These are phyloP conservation scores for Diabrotica virgifera DNA, from an alignment of 1,140 invertebrate species.

Conservation along the genomic window DNA sequence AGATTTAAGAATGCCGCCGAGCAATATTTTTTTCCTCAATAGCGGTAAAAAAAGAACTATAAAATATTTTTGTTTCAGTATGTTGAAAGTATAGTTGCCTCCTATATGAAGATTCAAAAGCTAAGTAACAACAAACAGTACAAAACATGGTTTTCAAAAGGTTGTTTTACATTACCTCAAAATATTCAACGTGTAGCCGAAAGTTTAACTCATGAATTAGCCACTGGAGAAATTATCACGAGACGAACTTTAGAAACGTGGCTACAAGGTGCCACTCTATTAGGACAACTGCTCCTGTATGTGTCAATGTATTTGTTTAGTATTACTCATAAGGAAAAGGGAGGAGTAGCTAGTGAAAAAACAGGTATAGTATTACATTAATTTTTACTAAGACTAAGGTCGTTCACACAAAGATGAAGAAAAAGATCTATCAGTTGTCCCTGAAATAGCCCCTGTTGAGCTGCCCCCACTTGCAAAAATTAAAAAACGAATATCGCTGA, in stretches of 20 bases:
- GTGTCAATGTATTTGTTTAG: constrained; percentile 47
- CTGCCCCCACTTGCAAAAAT: too few relatives aligned
- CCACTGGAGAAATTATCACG: constrained; percentile 37
- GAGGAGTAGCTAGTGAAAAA: constrained; percentile 28
- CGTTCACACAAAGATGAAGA: too few relatives aligned
- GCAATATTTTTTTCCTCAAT: too few relatives aligned
- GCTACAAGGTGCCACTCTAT: constrained; percentile 43
- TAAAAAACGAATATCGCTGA: too few relatives aligned
- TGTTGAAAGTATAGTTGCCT: constrained; percentile 57
- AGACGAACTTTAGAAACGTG: constrained; percentile 41
- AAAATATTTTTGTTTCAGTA: constrained; percentile 48
- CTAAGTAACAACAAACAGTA: constrained; percentile 46
- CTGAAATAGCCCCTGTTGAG: too few relatives aligned
- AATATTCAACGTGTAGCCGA: constrained; percentile 47
- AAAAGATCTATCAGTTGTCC: too few relatives aligned
- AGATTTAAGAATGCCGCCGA: too few relatives aligned
- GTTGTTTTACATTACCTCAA: constrained; percentile 43
- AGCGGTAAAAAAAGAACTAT: neutral
- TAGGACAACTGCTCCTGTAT: constrained; percentile 44
- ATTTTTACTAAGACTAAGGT: too few relatives aligned
- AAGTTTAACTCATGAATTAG: constrained; percentile 44
- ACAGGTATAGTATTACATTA: neutral
- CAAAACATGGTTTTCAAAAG: constrained; percentile 44
- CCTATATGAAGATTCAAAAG: constrained; percentile 57
- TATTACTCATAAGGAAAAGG: constrained; percentile 42